Percentiles rank a stretch among this genome's conserved stretches.
Evolutionary conservation across 2,797 vertebrate genomes (phyloP).

Genomic region (Tokudaia tokunoshimensis): DNA sequence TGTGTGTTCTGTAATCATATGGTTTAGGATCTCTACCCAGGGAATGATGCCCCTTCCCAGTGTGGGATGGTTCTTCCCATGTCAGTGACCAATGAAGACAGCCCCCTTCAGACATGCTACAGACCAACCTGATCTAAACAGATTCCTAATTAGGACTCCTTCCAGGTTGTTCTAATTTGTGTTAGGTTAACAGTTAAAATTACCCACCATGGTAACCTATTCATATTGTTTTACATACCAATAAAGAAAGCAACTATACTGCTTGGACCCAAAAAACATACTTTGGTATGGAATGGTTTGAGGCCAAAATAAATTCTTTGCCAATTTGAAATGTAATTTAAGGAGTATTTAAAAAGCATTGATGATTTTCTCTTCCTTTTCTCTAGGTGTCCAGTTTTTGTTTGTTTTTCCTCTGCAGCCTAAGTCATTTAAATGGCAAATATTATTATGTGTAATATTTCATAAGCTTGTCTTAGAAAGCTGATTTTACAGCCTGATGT

Average conservation of each 20-base stretch:
- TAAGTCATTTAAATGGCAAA: conserved; percentile 42
- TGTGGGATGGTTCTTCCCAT: background rate
- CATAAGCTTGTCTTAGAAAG: conserved; percentile 32
- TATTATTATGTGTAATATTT: conserved; percentile 34
- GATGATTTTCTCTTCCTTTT: conserved; percentile 33
- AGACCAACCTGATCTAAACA: background rate
- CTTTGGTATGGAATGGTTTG: background rate
- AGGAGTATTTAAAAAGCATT: background rate
- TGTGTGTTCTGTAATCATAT: background rate
- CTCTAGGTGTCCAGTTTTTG: background rate
- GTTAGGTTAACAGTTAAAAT: background rate
- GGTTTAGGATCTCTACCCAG: background rate
- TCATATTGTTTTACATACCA: background rate
- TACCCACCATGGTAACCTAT: background rate
- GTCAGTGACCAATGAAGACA: background rate
- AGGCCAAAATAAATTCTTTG: conserved; percentile 11
- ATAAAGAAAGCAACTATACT: conserved; percentile 9
- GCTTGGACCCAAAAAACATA: background rate
- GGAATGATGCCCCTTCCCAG: background rate
- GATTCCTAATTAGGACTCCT: too few relatives aligned
- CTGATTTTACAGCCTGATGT: conserved; percentile 48
- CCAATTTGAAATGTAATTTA: conserved; percentile 50
- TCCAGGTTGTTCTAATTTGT: background rate
- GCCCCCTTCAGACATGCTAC: background rate
- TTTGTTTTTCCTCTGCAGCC: background rate